A percentile compares a stretch with the other conserved stretches of the same genome.
Conservation (phyloP, 1,140 invertebrate species). For the Pseudachorutes palmiensis region DNA sequence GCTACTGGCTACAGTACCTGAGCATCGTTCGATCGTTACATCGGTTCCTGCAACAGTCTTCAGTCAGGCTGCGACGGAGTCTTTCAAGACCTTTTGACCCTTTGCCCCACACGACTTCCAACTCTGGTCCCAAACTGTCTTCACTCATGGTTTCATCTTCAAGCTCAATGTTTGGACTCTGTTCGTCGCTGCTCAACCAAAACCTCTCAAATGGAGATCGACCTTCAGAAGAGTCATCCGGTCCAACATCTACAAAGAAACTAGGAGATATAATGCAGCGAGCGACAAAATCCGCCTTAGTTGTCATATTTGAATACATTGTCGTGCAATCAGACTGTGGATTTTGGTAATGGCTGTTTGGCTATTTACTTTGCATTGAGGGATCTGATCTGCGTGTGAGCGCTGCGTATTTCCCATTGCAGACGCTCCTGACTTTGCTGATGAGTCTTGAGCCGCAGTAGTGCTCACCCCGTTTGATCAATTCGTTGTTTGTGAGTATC, state of each 20-base stretch:
- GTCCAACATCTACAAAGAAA: too few relatives aligned
- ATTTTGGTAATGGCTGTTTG: too few relatives aligned
- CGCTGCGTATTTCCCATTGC: constrained; percentile 10
- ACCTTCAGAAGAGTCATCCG: too few relatives aligned
- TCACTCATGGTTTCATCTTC: not conserved
- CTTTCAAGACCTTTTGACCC: constrained; percentile 2
- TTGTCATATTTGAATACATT: too few relatives aligned
- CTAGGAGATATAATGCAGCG: too few relatives aligned
- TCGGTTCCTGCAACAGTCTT: constrained; percentile 30
- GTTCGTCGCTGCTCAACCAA: too few relatives aligned
- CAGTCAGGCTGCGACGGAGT: constrained; percentile 29
- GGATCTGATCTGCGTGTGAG: not conserved
- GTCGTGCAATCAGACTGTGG: not conserved
- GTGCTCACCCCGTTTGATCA: constrained; percentile 5
- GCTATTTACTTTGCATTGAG: not conserved
- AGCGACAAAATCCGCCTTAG: too few relatives aligned
- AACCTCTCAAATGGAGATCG: too few relatives aligned
- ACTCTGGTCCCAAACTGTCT: constrained; percentile 14
- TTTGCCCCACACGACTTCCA: constrained; percentile 13
- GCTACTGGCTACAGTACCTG: constrained; percentile 30
- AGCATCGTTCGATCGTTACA: constrained; percentile 24
- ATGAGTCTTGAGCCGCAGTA: constrained; percentile 3
- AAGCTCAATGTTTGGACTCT: not conserved
- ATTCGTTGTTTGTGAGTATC: not conserved
- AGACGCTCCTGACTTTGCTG: not conserved